Evolutionary conservation across 2,797 vertebrate genomes (phyloP), one percentile per base, ranked within the genome.

Genomic region (Bovichtus variegatus): DNA sequence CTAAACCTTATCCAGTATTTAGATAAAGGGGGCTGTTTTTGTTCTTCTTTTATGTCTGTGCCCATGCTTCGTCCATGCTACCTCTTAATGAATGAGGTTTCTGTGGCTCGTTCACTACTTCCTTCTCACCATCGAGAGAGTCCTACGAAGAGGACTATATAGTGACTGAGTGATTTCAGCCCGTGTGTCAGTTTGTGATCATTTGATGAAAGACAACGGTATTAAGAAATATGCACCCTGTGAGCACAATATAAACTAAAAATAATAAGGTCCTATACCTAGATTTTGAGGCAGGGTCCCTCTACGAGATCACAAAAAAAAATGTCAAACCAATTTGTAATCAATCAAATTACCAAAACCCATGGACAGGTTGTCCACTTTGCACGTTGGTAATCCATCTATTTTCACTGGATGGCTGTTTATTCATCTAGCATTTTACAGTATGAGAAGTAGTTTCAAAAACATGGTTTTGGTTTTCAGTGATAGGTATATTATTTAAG

Each of bases 391-490:
- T 29, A 21, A 9, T 41, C 6, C n/a, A 3, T 36, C n/a, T n/a
- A n/a, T n/a, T n/a, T 18, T 10, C 0, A 23, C 0, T 38, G 3
- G 55, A 21, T 11, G 12, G 34, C 69, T 44, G 31, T 41, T 72
- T 9, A 47, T 9, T 58, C 36, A 70, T 55, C 36, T 75, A 72
- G 23, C n/a, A 34, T 62, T 62, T 62, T 16, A 47, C 23, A 40
- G 9, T 13, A 13, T 46, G 9, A 49, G 1, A 23, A 18, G 21
- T 10, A 0, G 3, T 47, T 23, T 62, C 0, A 27, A 11, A 54
- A 61, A 34, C 31, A 27, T 16, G 19, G n/a, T 25, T 60, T 53
- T 25, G 54, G 43, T 69, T 53, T 62, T 16, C 23, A 47, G 27
- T n/a, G 34, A 51, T 27, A 8, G n/a, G n/a, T n/a, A n/a, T 38